Conservation (phyloP, 2,888 invertebrate genomes). For the Chymomyza amoena region DNA sequence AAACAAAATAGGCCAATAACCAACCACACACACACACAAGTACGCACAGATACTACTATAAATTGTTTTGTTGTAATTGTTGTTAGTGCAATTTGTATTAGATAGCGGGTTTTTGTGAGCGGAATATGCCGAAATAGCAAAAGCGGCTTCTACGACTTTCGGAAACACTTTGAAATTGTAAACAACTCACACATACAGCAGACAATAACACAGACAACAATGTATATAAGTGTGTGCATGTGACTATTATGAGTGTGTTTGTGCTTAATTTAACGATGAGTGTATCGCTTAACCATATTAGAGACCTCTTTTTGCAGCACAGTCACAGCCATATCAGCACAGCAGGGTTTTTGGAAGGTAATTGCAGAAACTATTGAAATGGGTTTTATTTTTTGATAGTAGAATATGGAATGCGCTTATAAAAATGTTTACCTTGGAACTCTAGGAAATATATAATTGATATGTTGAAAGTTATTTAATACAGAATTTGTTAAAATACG, state of each 20-base stretch:
- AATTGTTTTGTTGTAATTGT: slow-evolving; percentile 11
- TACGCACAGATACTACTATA: neutral
- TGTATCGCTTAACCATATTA: neutral
- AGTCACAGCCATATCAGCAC: neutral
- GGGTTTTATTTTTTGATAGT: neutral
- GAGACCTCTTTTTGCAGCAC: neutral
- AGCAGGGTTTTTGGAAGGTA: neutral
- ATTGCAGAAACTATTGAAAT: neutral
- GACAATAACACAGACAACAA: neutral
- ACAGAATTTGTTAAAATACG: too few relatives aligned
- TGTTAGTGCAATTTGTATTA: slow-evolving; percentile 13
- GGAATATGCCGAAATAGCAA: slow-evolving; percentile 17
- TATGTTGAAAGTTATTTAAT: too few relatives aligned
- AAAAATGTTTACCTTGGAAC: too few relatives aligned
- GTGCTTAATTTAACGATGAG: neutral
- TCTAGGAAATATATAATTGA: too few relatives aligned
- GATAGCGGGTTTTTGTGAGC: slow-evolving; percentile 21
- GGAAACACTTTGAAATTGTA: slow-evolving; percentile 39
- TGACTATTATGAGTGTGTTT: too few relatives aligned
- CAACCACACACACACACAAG: neutral
- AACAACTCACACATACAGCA: slow-evolving; percentile 17
- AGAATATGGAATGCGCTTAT: neutral
- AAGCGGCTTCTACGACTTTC: slow-evolving; percentile 39
- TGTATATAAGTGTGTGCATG: neutral
- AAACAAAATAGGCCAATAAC: slow-evolving; percentile 21